Evolutionary conservation across 2,888 invertebrate genomes (phyloP), one percentile per base, ranked within the genome.

Genomic region (Sminthurinus aureus): DNA sequence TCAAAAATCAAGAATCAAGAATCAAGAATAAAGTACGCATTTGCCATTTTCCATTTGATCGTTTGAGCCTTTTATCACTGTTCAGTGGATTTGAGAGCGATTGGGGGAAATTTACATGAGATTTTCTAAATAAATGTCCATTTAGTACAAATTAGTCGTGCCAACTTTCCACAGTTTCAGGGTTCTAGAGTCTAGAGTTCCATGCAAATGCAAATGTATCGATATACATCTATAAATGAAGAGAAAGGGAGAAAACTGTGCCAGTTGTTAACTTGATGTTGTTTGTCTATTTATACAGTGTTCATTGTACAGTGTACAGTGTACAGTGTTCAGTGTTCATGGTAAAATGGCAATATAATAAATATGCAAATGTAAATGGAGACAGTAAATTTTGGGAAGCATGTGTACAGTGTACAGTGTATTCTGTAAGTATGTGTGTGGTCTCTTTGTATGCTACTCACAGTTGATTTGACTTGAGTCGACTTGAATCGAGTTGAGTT

Each of bases 91-190:
- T 38, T 38, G 1, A 38, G 38, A 38, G 1, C 3, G 38, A 38
- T n/a, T n/a, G n/a, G 38, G 38, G 38, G 6, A 38, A 38, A 38
- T 38, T 38, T 38, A 38, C 38, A 38, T 38, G 38, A 4, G 38
- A 38, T 38, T 38, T 69, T 69, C n/a, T 69, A 71, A 71, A 71
- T 71, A 71, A 71, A 71, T 71, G 71, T 71, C 26, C 26, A 22
- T 71, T 71, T 26, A 13, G 13, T 24, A 24, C 6, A 26, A 13
- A 71, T 26, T 26, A 22, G 24, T 24, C 15, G 69, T 18, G n/a
- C n/a, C 20, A 69, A 69, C 11, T 69, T 69, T 69, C 20, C n/a
- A n/a, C n/a, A n/a, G n/a, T 18, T 58, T 13, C 15, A 58, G 4
- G 22, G 71, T 22, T 22, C 20, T 12, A 71, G 71, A 12, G 22